Evolutionary conservation across 2,797 vertebrate species (phyloP), one percentile per base, ranked within the genome.

Genomic region (Echiichthys vipera): DNA sequence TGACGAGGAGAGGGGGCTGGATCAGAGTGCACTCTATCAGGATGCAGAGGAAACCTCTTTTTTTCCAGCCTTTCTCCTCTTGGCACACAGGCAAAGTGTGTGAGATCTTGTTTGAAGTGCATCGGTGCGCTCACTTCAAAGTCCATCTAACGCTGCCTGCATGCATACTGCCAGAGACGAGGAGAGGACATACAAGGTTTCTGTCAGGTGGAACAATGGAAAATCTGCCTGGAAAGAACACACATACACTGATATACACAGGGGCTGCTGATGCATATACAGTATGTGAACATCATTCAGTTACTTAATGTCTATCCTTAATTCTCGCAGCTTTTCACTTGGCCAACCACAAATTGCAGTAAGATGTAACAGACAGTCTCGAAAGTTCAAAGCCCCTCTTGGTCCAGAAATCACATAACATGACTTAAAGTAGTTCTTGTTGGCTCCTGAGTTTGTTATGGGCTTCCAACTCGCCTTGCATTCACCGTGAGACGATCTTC

Each of bases 81-180:
- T 43, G 67, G 79, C 71, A 69, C 45, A 30, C 45, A 50, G 45
- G 53, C 25, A 82, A 74, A 70, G 58, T 49, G 64, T 82, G 71
- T 57, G 74, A 77, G 79, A 78, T 85, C 70, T 76, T 77, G 72
- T 90, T 84, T 89, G 82, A 91, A 89, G 83, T 83, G 78, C 71
- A 80, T 76, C 40, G 0, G 57, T 25, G 49, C 9, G 39, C 73
- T 82, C 70, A 68, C 80, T 89, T 91, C 82, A 90, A 81, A 91
- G 86, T 72, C 72, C 36, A 65, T 45, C 61, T 49, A 27, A 56
- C 1, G 18, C 61, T 65, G 74, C 37, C 61, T 15, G 59, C 49
- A 15, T 81, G 30, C 53, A 54, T 5, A 25, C 70, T 54, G 61
- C 42, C 43, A 25, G 42, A 57, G 69, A 67, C 7, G n/a, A 62